Base-by-base conservation (phyloP, 2,888 invertebrate species). In the Uloborus plumipes region DNA sequence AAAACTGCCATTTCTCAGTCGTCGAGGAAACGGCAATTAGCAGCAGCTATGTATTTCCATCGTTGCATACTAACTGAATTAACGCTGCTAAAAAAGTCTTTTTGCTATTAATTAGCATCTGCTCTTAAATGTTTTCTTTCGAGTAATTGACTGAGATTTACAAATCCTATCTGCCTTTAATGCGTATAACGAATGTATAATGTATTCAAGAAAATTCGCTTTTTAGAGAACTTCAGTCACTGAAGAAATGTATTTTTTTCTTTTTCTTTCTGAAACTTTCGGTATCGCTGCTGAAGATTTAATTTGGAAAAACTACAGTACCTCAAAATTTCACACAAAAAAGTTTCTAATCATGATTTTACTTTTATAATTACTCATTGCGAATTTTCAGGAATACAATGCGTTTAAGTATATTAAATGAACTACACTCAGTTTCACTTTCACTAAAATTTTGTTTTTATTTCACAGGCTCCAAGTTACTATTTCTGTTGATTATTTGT, bases 111-210 rank as follows among this genome's bases (percentile, higher is more conserved):
- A 81, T 81, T 81, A 81, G 62, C 80, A 81, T 81, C 58, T 81
- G 80, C 80, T 81, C 74, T 81, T 73, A 74, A 74, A 74, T 81
- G 80, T 81, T 81, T 81, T 74, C 80, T 20, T 81, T 74, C 74
- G 67, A 50, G 69, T 70, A 81, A 81, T 81, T 81, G 73, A 58
- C 49, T 51, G 64, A 64, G 47, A 81, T 74, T 81, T 58, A 69
- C 51, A 74, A 49, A 65, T 55, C 20, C 58, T 39, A 49, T 20
- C 53, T 39, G 64, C 58, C 70, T 81, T 65, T 69, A 64, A 50
- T 51, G 72, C 78, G 70, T 69, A 61, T 61, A 71, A 20, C 49
- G 61, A 61, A 71, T 55, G 69, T 59, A 64, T 69, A 74, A 58
- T 70, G 64, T 73, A 66, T 59, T 61, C 65, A 26, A 22, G 15